These are phyloP conservation scores for Ramphastos sulfuratus DNA, from an alignment of 2,113 vertebrate species.

Conservation along the genomic window DNA sequence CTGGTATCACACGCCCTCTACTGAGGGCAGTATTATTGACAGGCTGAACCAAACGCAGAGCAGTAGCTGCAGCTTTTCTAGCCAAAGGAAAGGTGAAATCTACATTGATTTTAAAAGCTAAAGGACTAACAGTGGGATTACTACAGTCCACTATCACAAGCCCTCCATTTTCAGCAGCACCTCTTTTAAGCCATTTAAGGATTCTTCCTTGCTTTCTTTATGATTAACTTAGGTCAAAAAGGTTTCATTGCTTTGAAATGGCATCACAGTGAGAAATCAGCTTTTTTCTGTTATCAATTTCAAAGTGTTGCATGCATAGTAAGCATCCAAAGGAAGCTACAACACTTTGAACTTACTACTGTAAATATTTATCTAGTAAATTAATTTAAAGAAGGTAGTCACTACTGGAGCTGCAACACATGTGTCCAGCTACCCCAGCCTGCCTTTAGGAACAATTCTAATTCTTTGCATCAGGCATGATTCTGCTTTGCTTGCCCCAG, in stretches of 20 bases:
- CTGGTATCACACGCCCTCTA: slow-evolving; percentile 5
- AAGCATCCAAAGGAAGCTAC: neutral
- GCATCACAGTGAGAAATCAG: neutral
- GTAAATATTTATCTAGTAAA: neutral
- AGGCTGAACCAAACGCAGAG: slow-evolving; percentile 22
- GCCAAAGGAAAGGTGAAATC: neutral
- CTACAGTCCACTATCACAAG: neutral
- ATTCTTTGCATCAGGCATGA: neutral
- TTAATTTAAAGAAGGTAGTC: slow-evolving; percentile 2
- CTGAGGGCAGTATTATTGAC: slow-evolving; percentile 14
- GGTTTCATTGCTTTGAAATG: neutral
- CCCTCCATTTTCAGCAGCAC: neutral
- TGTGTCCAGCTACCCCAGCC: neutral
- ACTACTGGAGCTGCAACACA: neutral
- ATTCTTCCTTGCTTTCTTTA: neutral
- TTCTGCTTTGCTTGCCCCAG: neutral
- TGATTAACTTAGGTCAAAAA: neutral
- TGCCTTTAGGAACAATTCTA: neutral
- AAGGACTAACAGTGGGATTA: neutral
- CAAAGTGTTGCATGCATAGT: neutral
- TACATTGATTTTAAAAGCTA: slow-evolving; percentile 10
- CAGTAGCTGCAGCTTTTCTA: slow-evolving; percentile 11
- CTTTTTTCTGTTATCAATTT: neutral
- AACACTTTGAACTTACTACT: neutral
- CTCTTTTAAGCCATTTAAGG: neutral